Percentiles rank a stretch among this genome's conserved stretches.
These are phyloP conservation scores for Epinephelus malabaricus DNA, from an alignment of 2,797 vertebrate species.

Conservation along the genomic window DNA sequence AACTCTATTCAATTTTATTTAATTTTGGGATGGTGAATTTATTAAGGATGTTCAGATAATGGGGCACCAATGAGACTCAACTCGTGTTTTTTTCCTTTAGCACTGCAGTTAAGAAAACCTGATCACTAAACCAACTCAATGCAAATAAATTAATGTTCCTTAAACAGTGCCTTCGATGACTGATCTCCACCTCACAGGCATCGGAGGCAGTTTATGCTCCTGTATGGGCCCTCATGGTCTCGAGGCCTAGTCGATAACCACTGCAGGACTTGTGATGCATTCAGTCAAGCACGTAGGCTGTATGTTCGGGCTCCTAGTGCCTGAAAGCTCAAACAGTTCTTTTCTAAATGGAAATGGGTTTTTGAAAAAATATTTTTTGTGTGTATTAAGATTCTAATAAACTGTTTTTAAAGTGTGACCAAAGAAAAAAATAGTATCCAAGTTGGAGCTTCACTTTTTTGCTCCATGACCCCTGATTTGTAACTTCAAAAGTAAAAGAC, in stretches of 20 bases:
- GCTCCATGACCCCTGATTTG: slow-evolving; percentile 4
- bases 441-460: slow-evolving; percentile 27
- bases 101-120: neutral
- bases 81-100: neutral
- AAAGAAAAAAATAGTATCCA: neutral
- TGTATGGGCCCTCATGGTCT: neutral
- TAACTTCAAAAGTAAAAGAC: slow-evolving; percentile 1
- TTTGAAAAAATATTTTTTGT: neutral
- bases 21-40: neutral
- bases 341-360: neutral
- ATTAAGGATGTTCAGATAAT: neutral
- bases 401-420: slow-evolving; percentile 1
- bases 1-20: neutral
- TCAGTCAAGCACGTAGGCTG: neutral
- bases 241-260: neutral
- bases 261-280: neutral
- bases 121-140: neutral
- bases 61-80: neutral
- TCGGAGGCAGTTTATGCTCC: neutral
- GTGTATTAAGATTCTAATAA: neutral
- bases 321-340: neutral
- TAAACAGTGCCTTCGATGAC: neutral
- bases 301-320: neutral
- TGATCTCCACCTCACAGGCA: neutral
- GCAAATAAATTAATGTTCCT: neutral